A percentile compares a stretch with the other conserved stretches of the same genome.
These are phyloP conservation scores for Drosophila aff. DNA, from an alignment of 1,140 invertebrate genomes.

Conservation along the genomic window DNA sequence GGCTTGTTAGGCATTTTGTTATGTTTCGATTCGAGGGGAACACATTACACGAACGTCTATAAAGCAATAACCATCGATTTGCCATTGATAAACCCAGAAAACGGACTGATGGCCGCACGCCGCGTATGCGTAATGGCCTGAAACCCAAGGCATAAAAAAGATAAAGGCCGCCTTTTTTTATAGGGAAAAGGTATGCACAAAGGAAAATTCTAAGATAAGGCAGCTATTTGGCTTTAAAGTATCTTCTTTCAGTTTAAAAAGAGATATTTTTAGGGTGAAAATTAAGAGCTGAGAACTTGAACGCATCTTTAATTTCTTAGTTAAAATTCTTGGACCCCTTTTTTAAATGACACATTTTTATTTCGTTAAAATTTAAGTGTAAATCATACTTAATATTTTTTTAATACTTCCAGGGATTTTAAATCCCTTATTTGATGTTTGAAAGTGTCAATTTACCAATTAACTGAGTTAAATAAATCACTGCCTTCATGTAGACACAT, in stretches of 20 bases:
- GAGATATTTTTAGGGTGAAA: neutral
- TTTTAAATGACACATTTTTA: no score
- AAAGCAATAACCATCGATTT: constrained; percentile 61
- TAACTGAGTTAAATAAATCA: no score
- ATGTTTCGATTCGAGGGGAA: constrained; percentile 33
- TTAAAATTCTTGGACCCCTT: neutral
- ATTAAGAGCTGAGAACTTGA: neutral
- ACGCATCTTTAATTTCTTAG: neutral
- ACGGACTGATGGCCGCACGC: constrained; percentile 39
- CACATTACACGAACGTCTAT: constrained; percentile 43
- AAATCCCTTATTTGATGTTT: no score
- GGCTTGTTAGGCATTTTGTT: constrained; percentile 59
- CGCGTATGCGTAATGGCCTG: constrained; percentile 55
- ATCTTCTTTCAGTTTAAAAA: neutral
- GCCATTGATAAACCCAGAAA: constrained; percentile 51
- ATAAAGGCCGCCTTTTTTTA: constrained; percentile 11
- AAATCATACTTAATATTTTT: no score
- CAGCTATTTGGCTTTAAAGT: neutral
- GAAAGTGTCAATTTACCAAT: neutral
- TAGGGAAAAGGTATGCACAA: constrained; percentile 16
- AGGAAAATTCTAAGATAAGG: neutral
- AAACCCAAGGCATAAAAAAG: constrained; percentile 42
- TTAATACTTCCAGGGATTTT: no score
- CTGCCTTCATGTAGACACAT: no score
- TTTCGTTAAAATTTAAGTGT: no score